Conservation (phyloP, 2,797 vertebrate genomes). For the Darevskia mixta region DNA sequence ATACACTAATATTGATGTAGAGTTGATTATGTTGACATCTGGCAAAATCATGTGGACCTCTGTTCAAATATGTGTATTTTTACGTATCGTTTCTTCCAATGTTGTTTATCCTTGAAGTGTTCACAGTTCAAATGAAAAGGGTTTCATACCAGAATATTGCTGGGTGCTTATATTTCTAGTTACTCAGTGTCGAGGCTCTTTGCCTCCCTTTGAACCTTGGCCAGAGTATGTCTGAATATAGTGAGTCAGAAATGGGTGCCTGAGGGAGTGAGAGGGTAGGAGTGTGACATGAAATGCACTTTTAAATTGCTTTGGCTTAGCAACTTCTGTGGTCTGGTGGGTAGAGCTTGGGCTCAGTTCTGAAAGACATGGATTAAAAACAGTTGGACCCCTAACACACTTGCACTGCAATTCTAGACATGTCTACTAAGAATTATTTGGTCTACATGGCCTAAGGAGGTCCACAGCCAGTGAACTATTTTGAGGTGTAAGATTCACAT, state of each 20-base stretch:
- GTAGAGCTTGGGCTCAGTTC: background rate
- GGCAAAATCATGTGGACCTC: conserved; percentile 17
- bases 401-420: background rate
- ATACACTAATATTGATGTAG: conserved; percentile 28
- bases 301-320: background rate
- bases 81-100: conserved; percentile 34
- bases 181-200: conserved; percentile 16
- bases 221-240: conserved; percentile 10
- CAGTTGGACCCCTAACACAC: background rate
- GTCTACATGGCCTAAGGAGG: background rate
- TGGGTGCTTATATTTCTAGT: conserved; percentile 35
- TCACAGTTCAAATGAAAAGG: conserved; percentile 53
- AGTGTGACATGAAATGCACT: conserved; percentile 4
- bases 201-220: conserved; percentile 34
- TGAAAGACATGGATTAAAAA: background rate
- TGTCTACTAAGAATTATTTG: too few species aligned
- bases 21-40: background rate
- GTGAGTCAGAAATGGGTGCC: conserved; percentile 28
- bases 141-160: conserved; percentile 32
- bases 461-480: background rate
- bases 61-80: conserved; percentile 30
- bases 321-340: background rate
- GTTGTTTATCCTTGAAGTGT: background rate
- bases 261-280: background rate
- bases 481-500: background rate